Base-by-base conservation (phyloP, 2,113 vertebrate genomes). In the Chaetops frenatus region DNA sequence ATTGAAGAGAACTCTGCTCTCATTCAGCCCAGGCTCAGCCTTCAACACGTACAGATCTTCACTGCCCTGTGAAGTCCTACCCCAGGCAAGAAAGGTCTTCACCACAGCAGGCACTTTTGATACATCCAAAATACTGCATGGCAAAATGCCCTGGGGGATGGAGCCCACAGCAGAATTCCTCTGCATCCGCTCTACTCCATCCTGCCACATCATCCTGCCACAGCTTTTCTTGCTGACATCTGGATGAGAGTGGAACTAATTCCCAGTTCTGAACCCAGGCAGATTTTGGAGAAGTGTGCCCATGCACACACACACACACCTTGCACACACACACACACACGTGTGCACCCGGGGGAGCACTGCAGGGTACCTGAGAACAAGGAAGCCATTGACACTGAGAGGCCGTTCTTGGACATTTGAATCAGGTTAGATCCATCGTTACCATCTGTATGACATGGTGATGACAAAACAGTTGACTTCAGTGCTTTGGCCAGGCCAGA, bases 341-440 rank as follows among this genome's bases (percentile, higher is more conserved):
- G 23, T 81, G 2, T 44, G 31, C 81, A 92, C 89, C 38, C 89
- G 73, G 88, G 12, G 86, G 65, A 90, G 82, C 95, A 81, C 92
- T 88, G 88, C 28, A 1, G 67, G 80, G 86, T 93, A 98, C 99
- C 99, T 99, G 99, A 99, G 98, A 99, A 99, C 96, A 99, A 98
- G 57, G 98, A 99, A 97, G 99, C 98, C 98, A 99, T 97, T 94
- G 99, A 99, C 97, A 99, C 96, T 94, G 98, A 99, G 90, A 99
- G 98, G 97, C 99, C 99, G 15, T 92, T 98, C 98, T 98, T 97
- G 97, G 98, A 99, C 98, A 98, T 98, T 98, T 97, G 98, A 99
- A 99, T 98, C 98, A 99, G 98, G 98, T 98, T 98, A 97, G 98
- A 98, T 95, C 98, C 99, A 98, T 99, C 98, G 96, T 98, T 99